Conservation (phyloP, 2,113 vertebrate species). For the Megaptera novaeangliae region DNA sequence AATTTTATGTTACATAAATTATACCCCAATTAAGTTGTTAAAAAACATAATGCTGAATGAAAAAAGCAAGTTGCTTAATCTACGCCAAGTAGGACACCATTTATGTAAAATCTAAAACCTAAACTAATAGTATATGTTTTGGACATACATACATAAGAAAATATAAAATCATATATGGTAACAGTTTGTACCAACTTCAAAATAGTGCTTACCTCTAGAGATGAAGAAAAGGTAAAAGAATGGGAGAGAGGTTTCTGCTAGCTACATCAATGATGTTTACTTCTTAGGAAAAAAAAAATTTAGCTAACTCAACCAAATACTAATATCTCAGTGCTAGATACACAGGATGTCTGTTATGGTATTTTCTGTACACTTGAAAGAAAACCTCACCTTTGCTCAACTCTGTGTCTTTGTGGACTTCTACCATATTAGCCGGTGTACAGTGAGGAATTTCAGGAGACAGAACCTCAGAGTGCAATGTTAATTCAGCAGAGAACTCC, state of each 20-base stretch:
- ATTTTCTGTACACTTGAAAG: conserved; percentile 11
- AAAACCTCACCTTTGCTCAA: conserved; percentile 80
- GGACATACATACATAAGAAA: not conserved
- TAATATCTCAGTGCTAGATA: not conserved
- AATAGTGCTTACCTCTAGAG: not conserved
- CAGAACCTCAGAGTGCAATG: conserved; percentile 86
- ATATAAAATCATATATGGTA: not conserved
- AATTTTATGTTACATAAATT: not conserved
- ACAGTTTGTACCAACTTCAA: not conserved
- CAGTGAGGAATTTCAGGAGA: conserved; percentile 82
- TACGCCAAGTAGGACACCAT: not conserved
- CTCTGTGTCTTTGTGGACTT: conserved; percentile 87
- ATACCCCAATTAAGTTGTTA: not conserved
- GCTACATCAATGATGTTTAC: not conserved
- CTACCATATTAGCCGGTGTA: conserved; percentile 88
- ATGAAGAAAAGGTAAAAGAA: conserved; percentile 3
- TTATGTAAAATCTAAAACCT: conserved; percentile 8
- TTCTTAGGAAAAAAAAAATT: not conserved
- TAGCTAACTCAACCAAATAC: not conserved
- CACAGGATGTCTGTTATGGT: not conserved
- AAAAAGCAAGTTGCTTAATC: conserved; percentile 11
- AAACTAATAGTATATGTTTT: not conserved
- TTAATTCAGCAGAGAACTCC: conserved; percentile 87
- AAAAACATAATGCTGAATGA: not conserved
- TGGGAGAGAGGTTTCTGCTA: not conserved